These are phyloP conservation scores for Euwallacea similis DNA, from an alignment of 1,140 invertebrate genomes.

Conservation along the genomic window DNA sequence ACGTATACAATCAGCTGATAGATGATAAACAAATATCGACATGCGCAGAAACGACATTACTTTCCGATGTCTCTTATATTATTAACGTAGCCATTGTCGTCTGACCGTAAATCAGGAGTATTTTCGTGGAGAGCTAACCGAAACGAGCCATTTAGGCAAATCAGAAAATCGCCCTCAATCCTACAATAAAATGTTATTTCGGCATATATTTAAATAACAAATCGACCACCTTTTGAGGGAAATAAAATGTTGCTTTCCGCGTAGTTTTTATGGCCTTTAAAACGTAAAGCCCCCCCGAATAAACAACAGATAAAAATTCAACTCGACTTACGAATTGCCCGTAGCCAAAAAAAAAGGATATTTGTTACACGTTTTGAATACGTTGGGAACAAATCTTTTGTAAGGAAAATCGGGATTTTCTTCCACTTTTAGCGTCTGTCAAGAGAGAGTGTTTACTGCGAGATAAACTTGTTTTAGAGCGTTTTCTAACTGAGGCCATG, in stretches of 20 bases:
- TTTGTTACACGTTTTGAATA: conserved; percentile 15
- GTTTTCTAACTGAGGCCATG: too few relatives aligned
- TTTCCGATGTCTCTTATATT: too few relatives aligned
- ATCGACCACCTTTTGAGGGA: conserved; percentile 6
- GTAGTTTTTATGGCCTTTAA: conserved; percentile 13
- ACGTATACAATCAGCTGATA: too few relatives aligned
- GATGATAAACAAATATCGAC: too few relatives aligned
- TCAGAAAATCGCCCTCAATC: background rate
- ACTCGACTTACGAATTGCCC: conserved; percentile 14
- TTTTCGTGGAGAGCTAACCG: too few relatives aligned
- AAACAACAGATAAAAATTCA: conserved; percentile 16
- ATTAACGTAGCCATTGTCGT: too few relatives aligned
- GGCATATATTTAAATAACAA: conserved; percentile 14
- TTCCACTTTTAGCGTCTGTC: conserved; percentile 3
- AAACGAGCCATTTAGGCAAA: background rate
- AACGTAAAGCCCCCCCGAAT: conserved; percentile 8
- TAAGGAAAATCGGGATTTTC: background rate
- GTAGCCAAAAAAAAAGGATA: conserved; percentile 3
- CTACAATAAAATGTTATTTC: background rate
- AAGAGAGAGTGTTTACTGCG: conserved; percentile 1
- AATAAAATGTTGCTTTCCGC: conserved; percentile 4
- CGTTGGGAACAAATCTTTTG: conserved; percentile 4
- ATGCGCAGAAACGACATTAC: too few relatives aligned
- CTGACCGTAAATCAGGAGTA: too few relatives aligned
- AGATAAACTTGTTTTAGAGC: conserved; percentile 1